Percentiles rank a stretch among this genome's conserved stretches.
These are phyloP conservation scores for Centruroides sculpturatus DNA, from an alignment of 1,140 invertebrate genomes.

Conservation along the genomic window DNA sequence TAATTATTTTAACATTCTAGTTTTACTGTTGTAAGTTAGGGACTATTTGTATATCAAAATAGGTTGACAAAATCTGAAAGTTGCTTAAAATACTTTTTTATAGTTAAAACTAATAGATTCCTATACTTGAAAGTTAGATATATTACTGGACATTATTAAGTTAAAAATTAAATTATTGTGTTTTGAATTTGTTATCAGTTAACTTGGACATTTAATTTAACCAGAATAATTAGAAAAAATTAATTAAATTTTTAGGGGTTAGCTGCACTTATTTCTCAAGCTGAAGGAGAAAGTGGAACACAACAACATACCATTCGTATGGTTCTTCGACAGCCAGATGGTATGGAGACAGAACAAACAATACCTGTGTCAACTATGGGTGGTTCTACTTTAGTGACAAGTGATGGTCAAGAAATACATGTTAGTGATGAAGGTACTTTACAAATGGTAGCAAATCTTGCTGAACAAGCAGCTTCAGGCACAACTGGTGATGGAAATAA, in stretches of 20 bases:
- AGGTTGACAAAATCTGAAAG: too few species aligned
- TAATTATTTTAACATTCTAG: too few species aligned
- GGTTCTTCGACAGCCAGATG: conserved; percentile 13
- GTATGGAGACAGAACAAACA: conserved; percentile 15
- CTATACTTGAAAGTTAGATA: too few species aligned
- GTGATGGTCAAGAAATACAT: conserved; percentile 15
- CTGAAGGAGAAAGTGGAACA: neutral
- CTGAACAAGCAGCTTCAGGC: conserved; percentile 20
- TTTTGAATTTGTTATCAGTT: too few species aligned
- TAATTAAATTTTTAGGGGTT: neutral
- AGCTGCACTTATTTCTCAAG: conserved; percentile 1
- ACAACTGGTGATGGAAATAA: conserved; percentile 8
- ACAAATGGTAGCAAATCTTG: conserved; percentile 26
- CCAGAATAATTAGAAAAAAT: too few species aligned
- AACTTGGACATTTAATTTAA: too few species aligned
- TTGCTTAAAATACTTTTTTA: too few species aligned
- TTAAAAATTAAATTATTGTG: too few species aligned
- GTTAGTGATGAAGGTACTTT: conserved; percentile 14
- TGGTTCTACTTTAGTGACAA: conserved; percentile 4
- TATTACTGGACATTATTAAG: too few species aligned
- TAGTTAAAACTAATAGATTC: too few species aligned
- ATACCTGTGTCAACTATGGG: conserved; percentile 3
- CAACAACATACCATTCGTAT: conserved; percentile 13
- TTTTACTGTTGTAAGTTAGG: too few species aligned
- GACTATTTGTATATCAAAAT: too few species aligned